Percentiles rank a stretch among this genome's conserved stretches.
phyloP scores from a whole-genome alignment of 2,888 invertebrate genomes.

The Xanthorhoe designata region DNA sequence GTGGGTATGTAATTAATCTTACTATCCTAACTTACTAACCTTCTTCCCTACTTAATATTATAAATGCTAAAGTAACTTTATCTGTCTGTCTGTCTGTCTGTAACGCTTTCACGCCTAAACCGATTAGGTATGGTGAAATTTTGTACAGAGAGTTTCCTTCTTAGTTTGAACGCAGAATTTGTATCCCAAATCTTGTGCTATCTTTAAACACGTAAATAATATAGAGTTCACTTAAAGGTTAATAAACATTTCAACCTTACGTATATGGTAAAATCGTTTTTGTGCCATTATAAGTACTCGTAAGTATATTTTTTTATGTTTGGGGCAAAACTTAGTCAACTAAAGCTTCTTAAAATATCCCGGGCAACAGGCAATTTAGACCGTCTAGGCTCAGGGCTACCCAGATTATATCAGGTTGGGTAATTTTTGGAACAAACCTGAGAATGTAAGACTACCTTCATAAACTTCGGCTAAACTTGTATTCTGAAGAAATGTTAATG shows the following conservation, averaged over 20 bases:
- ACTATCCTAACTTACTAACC: too few relatives aligned
- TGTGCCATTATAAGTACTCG: neutral
- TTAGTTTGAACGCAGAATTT: neutral
- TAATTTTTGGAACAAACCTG: constrained; percentile 17
- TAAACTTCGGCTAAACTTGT: neutral
- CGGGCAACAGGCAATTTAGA: constrained; percentile 18
- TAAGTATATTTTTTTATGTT: neutral
- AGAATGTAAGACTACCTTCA: constrained; percentile 7
- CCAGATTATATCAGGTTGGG: constrained; percentile 13
- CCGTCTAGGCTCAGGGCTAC: constrained; percentile 18
- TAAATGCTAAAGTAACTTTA: too few relatives aligned
- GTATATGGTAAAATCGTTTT: neutral
- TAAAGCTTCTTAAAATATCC: constrained; percentile 17
- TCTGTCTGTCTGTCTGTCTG: too few relatives aligned
- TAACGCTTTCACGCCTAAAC: too few relatives aligned
- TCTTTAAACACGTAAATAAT: neutral
- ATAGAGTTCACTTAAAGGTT: neutral
- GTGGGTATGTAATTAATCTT: constrained; percentile 88
- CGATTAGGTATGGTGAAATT: too few relatives aligned
- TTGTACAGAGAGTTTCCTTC: too few relatives aligned
- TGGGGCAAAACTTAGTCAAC: constrained; percentile 4
- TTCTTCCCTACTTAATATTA: too few relatives aligned
- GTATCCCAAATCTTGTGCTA: neutral
- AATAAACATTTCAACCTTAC: neutral
- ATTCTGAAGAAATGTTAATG: neutral